These are phyloP conservation scores for Brotula barbata DNA, from an alignment of 2,797 vertebrate species.

Conservation along the genomic window DNA sequence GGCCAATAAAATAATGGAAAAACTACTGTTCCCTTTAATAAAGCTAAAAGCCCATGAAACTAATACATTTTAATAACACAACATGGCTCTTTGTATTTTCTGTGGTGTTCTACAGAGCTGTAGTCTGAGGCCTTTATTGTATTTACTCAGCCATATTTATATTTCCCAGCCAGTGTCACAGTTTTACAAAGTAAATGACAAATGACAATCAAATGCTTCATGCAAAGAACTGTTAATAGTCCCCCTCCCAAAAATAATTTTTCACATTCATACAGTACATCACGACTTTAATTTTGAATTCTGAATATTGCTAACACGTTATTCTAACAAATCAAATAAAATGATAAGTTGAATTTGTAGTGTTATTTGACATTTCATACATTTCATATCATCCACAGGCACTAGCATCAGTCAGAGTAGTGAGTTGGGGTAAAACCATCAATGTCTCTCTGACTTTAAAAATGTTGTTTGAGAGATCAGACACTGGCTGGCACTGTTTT, in stretches of 20 bases:
- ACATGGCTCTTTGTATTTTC: background rate
- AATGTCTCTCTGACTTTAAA: background rate
- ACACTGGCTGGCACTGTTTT: slow-evolving; percentile 16
- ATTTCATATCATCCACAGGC: too few species aligned
- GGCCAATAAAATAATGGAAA: slow-evolving; percentile 35
- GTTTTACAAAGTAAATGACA: slow-evolving; percentile 29
- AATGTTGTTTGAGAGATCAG: background rate
- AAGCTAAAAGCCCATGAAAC: slow-evolving; percentile 34
- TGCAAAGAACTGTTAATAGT: slow-evolving; percentile 37
- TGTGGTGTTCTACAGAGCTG: slow-evolving; percentile 25
- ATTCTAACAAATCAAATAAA: slow-evolving; percentile 18
- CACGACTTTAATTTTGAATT: slow-evolving; percentile 17
- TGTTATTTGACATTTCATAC: background rate
- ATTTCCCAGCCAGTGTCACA: slow-evolving; percentile 15
- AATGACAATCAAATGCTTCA: slow-evolving; percentile 40
- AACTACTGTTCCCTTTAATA: slow-evolving; percentile 54
- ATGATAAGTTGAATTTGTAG: background rate
- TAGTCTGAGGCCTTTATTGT: slow-evolving; percentile 12
- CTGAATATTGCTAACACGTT: background rate
- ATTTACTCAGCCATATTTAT: slow-evolving; percentile 8
- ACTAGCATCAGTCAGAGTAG: too few species aligned
- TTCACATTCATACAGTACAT: slow-evolving; percentile 19
- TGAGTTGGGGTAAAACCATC: background rate
- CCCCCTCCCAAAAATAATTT: slow-evolving; percentile 17
- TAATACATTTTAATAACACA: slow-evolving; percentile 5